These are phyloP conservation scores for Leptobrachium ailaonicum DNA, from an alignment of 2,113 vertebrate species.

Conservation along the genomic window DNA sequence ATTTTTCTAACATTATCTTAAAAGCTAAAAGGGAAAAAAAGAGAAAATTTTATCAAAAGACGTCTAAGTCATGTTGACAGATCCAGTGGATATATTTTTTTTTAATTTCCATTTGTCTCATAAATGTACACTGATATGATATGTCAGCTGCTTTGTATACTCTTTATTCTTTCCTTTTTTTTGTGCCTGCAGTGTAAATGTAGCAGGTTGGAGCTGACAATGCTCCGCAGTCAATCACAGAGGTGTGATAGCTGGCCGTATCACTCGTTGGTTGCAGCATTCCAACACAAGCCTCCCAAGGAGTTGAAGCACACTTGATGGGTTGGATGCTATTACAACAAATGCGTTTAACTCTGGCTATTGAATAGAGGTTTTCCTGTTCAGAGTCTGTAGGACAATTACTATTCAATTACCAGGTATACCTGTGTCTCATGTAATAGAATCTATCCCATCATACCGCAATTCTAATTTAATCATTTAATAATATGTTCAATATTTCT, in stretches of 20 bases:
- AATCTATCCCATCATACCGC: no score
- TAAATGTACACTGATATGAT: neutral
- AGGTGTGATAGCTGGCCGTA: neutral
- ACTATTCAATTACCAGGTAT: no score
- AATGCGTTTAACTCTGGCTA: no score
- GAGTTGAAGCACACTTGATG: neutral
- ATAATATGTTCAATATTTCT: no score
- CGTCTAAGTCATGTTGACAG: constrained; percentile 60
- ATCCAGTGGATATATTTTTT: neutral
- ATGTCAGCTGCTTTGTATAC: neutral
- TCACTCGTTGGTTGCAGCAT: neutral
- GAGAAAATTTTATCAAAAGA: constrained; percentile 67
- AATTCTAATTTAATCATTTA: no score
- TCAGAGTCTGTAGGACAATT: no score
- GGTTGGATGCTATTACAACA: no score
- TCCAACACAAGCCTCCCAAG: neutral
- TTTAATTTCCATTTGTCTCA: neutral
- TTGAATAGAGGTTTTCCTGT: no score
- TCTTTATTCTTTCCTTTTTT: neutral
- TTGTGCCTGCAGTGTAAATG: neutral
- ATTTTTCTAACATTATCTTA: constrained; percentile 81
- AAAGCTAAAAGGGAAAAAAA: constrained; percentile 74
- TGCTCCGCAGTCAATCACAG: neutral
- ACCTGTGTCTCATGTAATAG: no score
- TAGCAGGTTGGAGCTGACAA: neutral